These are phyloP conservation scores for Dicerorhinus sumatrensis DNA, from an alignment of 2,113 vertebrate species.

Conservation along the genomic window DNA sequence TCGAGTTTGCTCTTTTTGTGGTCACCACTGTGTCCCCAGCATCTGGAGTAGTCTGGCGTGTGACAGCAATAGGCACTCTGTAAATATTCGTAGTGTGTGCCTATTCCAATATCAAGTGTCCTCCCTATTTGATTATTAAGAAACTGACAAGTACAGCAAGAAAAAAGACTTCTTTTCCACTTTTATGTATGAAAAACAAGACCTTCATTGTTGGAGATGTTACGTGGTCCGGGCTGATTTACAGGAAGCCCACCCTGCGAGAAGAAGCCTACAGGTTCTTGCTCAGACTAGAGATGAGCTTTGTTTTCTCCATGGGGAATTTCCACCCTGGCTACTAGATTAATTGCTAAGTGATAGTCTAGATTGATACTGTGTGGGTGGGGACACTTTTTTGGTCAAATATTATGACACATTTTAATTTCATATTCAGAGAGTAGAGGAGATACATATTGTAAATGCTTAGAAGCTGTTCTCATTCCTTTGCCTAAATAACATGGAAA, in stretches of 20 bases:
- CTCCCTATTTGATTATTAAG: not conserved
- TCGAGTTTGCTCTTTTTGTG: not conserved
- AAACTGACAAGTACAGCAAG: not conserved
- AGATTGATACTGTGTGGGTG: slow-evolving; percentile 86
- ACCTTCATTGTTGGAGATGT: accelerated
- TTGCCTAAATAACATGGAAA: slow-evolving; percentile 64
- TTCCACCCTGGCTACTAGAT: slow-evolving; percentile 79
- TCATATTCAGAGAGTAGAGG: slow-evolving; percentile 67
- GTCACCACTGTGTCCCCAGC: not conserved
- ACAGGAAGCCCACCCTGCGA: slow-evolving; percentile 76
- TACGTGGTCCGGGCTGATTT: slow-evolving; percentile 56
- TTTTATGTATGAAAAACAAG: not conserved
- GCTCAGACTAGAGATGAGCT: slow-evolving; percentile 68
- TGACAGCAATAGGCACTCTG: not conserved
- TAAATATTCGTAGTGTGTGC: not conserved
- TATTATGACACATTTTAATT: slow-evolving; percentile 80
- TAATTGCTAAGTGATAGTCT: slow-evolving; percentile 81
- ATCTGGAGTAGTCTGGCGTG: not conserved
- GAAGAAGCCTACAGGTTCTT: slow-evolving; percentile 61
- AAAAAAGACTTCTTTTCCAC: not conserved
- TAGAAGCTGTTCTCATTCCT: slow-evolving; percentile 62
- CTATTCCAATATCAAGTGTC: not conserved
- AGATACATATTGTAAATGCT: slow-evolving; percentile 62
- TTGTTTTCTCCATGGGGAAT: slow-evolving; percentile 88
- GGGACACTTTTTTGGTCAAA: slow-evolving; percentile 85